Evolutionary conservation across 2,113 vertebrate species (phyloP).

Genomic region (Cranoglanis bouderius): DNA sequence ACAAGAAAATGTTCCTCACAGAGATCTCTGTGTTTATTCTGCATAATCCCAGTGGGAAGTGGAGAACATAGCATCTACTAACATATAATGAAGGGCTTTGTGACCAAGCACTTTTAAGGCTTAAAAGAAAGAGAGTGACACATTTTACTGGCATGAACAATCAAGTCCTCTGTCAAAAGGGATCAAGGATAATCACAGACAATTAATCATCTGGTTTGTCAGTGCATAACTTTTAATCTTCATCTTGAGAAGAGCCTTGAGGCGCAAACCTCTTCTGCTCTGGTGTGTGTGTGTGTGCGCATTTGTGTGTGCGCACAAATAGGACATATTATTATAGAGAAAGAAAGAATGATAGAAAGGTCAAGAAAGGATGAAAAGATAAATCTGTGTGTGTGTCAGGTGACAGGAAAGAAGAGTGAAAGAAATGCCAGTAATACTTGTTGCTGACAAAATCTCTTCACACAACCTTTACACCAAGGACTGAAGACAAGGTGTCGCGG

Average conservation of each 20-base stretch:
- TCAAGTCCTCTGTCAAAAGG: constrained; percentile 62
- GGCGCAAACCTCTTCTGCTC: constrained; percentile 52
- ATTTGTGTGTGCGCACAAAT: not conserved
- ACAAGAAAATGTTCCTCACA: not conserved
- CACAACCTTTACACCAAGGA: constrained; percentile 43
- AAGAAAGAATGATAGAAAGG: constrained; percentile 11
- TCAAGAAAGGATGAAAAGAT: constrained; percentile 19
- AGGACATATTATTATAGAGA: constrained; percentile 19
- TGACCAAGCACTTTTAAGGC: constrained; percentile 40
- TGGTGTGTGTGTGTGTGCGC: constrained; percentile 1
- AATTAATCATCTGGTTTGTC: constrained; percentile 53
- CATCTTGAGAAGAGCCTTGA: constrained; percentile 57
- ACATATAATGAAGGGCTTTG: constrained; percentile 50
- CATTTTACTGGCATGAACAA: constrained; percentile 35
- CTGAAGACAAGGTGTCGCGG: constrained; percentile 11
- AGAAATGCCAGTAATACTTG: constrained; percentile 51
- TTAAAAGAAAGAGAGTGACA: constrained; percentile 45
- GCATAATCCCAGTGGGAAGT: constrained; percentile 34
- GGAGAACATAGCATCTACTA: constrained; percentile 23
- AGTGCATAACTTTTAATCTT: constrained; percentile 62
- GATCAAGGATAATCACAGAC: constrained; percentile 56
- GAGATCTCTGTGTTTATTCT: constrained; percentile 24
- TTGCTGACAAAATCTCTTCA: constrained; percentile 64
- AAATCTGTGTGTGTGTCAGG: constrained; percentile 1
- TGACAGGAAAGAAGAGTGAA: constrained; percentile 22